Conservation (phyloP, 2,797 vertebrate species). For the Rallus crepitans region DNA sequence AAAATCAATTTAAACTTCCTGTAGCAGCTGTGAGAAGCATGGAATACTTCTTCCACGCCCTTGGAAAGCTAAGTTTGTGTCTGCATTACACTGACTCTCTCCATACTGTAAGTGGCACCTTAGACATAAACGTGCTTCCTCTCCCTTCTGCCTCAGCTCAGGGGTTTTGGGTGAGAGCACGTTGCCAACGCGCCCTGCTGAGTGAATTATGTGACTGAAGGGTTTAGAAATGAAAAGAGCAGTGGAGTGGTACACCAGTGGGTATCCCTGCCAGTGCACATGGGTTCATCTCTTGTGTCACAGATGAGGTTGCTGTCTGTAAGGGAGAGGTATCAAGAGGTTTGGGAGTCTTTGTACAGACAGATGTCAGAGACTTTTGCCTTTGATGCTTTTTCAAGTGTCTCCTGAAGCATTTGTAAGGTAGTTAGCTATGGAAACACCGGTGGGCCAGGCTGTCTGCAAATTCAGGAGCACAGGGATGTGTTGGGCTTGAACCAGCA, state of each 20-base stretch:
- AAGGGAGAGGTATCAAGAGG: background rate
- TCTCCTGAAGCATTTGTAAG: background rate
- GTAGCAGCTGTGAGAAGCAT: background rate
- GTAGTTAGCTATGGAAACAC: background rate
- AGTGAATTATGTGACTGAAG: background rate
- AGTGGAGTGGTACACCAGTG: background rate
- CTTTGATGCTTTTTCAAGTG: background rate
- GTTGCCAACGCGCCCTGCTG: accelerated
- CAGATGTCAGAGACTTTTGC: accelerated
- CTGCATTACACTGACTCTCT: accelerated
- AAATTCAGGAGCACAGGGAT: background rate
- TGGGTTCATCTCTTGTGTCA: accelerated
- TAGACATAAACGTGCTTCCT: background rate
- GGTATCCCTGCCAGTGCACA: accelerated
- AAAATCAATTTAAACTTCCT: constrained; percentile 61
- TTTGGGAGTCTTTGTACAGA: background rate
- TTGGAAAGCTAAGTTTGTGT: background rate
- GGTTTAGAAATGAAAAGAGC: background rate
- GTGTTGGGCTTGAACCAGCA: background rate
- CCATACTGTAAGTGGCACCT: accelerated
- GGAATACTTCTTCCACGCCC: background rate
- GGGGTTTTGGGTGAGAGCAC: accelerated
- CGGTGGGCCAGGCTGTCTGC: background rate
- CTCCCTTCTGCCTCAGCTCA: background rate
- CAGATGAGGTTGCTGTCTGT: background rate